Evolutionary conservation across 2,888 invertebrate species (phyloP).

Genomic region (Epinotia nisella): DNA sequence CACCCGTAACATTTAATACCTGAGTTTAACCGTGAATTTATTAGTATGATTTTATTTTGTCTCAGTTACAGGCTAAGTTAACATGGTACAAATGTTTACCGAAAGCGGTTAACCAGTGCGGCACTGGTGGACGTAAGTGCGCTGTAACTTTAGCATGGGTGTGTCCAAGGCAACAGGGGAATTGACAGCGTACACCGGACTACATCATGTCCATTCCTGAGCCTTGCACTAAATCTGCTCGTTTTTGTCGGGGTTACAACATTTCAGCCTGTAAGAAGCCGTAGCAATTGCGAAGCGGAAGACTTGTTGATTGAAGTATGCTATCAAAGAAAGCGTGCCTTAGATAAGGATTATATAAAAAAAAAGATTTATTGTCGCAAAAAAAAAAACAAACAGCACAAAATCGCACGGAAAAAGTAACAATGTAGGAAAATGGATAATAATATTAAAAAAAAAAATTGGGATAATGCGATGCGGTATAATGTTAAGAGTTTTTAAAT

Average conservation of each 20-base stretch:
- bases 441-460: too few species aligned
- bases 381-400: too few species aligned
- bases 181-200: constrained; percentile 66
- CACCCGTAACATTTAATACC: too few species aligned
- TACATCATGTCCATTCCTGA: constrained; percentile 64
- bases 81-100: background rate
- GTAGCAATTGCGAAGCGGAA: constrained; percentile 22
- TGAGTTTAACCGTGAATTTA: too few species aligned
- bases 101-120: background rate
- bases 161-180: constrained; percentile 73
- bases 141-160: constrained; percentile 58
- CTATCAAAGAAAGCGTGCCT: background rate
- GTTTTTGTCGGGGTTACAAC: constrained; percentile 45
- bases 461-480: too few species aligned
- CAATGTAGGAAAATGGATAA: too few species aligned
- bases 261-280: constrained; percentile 10
- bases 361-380: too few species aligned
- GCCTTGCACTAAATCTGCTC: constrained; percentile 60
- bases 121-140: constrained; percentile 19
- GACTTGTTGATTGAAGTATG: background rate
- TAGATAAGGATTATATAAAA: too few species aligned
- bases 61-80: background rate
- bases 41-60: too few species aligned
- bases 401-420: too few species aligned
- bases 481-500: too few species aligned